A percentile compares a stretch with the other conserved stretches of the same genome.
These are phyloP conservation scores for Astropecten irregularis DNA, from an alignment of 53 echinoderm and acorn worm species.

Conservation along the genomic window DNA sequence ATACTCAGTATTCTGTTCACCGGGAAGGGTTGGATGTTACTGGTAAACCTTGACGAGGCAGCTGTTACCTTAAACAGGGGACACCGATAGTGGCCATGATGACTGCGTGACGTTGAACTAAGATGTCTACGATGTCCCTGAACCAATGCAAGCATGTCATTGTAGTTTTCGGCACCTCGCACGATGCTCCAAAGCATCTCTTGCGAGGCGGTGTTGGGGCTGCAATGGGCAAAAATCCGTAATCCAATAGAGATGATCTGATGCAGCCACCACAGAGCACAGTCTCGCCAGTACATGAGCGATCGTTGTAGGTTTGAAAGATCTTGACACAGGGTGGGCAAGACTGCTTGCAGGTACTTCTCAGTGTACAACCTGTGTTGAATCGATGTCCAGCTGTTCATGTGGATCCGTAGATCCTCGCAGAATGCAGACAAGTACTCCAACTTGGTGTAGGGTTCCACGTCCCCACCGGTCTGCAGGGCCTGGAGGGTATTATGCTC, in stretches of 20 bases:
- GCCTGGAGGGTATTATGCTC: slow-evolving; percentile 80
- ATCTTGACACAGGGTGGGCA: slow-evolving; percentile 68
- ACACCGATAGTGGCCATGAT: neutral
- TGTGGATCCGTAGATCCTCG: slow-evolving; percentile 84
- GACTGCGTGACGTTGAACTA: neutral
- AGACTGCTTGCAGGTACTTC: slow-evolving; percentile 77
- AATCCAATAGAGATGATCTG: slow-evolving; percentile 81
- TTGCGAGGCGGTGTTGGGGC: slow-evolving; percentile 76
- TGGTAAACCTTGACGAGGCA: slow-evolving; percentile 29
- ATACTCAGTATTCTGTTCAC: slow-evolving; percentile 69
- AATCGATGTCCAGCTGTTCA: slow-evolving; percentile 84
- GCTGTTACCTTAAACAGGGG: neutral
- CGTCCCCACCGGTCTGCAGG: slow-evolving; percentile 61
- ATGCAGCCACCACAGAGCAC: slow-evolving; percentile 91
- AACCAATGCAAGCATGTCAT: slow-evolving; percentile 62
- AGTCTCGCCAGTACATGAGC: slow-evolving; percentile 73
- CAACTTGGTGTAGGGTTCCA: slow-evolving; percentile 78
- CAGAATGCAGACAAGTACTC: slow-evolving; percentile 88
- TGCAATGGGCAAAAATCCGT: slow-evolving; percentile 84
- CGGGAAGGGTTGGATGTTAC: slow-evolving; percentile 37
- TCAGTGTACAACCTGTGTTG: slow-evolving; percentile 89
- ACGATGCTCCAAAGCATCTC: slow-evolving; percentile 91
- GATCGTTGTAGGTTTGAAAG: slow-evolving; percentile 71
- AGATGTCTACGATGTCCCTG: neutral
- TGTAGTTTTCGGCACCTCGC: slow-evolving; percentile 90